These are phyloP conservation scores for Halcyon malimbica DNA, from an alignment of 2,113 vertebrate species.

Conservation along the genomic window DNA sequence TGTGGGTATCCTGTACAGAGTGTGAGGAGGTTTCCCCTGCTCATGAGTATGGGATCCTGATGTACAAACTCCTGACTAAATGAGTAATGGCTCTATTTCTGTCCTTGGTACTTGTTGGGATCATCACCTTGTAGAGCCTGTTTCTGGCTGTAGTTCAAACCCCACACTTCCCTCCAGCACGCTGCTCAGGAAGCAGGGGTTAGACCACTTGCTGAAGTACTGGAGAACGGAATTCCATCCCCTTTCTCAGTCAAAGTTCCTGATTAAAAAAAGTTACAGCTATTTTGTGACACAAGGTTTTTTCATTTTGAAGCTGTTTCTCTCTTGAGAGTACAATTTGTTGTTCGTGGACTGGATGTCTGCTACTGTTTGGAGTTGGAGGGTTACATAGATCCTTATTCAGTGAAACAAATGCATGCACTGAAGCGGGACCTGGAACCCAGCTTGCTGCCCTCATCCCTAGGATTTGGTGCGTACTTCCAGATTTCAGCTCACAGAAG, in stretches of 20 bases:
- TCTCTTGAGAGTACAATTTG: background rate
- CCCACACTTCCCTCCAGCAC: rapidly evolving
- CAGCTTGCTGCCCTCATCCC: background rate
- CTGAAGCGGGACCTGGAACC: background rate
- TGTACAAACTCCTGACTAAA: background rate
- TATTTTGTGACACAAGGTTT: background rate
- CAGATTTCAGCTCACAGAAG: background rate
- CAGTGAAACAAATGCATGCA: background rate
- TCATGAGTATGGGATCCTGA: background rate
- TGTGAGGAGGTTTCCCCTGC: background rate
- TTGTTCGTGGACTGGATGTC: background rate
- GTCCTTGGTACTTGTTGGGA: background rate
- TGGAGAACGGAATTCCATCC: background rate
- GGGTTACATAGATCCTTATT: background rate
- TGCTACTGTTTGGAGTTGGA: background rate
- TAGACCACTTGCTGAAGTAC: background rate
- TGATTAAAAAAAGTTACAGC: background rate
- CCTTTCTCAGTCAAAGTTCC: background rate
- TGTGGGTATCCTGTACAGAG: rapidly evolving
- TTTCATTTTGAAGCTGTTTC: background rate
- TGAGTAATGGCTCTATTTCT: background rate
- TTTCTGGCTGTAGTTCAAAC: background rate
- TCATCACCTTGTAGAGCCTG: background rate
- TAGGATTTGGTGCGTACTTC: background rate
- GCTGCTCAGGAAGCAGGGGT: background rate